phyloP scores from a whole-genome alignment of 2,797 vertebrate species.

The Hyperoplus immaculatus region DNA sequence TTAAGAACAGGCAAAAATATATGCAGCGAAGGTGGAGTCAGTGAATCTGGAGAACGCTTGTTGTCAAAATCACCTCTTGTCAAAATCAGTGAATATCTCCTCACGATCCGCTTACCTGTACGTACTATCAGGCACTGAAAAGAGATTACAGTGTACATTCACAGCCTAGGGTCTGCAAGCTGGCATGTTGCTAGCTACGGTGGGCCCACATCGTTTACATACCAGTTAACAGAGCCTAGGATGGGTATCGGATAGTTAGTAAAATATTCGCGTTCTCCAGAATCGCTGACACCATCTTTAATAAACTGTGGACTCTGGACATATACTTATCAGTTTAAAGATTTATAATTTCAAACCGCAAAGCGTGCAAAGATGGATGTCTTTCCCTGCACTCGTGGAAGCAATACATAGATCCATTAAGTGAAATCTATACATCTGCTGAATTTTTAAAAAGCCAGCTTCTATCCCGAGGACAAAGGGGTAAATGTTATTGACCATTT shows the following conservation, averaged over 20 bases:
- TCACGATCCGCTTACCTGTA: no score
- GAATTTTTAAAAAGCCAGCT: not conserved
- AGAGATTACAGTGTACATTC: no score
- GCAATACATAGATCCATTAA: not conserved
- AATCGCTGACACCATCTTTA: no score
- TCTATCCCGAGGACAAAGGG: not conserved
- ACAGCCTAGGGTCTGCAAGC: no score
- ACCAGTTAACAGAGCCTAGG: no score
- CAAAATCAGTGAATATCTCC: not conserved
- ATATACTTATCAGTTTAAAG: not conserved
- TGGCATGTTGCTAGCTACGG: no score
- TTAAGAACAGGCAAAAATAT: not conserved
- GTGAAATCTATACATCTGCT: not conserved
- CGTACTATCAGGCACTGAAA: no score
- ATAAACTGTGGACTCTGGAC: not conserved
- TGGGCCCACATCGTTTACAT: no score
- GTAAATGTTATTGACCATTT: not conserved
- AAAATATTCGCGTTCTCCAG: no score
- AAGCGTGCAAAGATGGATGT: constrained; percentile 3
- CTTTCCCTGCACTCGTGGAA: not conserved
- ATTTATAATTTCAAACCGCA: not conserved
- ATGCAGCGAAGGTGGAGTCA: not conserved
- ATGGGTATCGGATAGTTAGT: no score
- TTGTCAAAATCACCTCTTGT: not conserved
- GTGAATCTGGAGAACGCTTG: not conserved